Evolutionary conservation across 2,113 vertebrate species (phyloP).

Genomic region (Grammomys surdaster): DNA sequence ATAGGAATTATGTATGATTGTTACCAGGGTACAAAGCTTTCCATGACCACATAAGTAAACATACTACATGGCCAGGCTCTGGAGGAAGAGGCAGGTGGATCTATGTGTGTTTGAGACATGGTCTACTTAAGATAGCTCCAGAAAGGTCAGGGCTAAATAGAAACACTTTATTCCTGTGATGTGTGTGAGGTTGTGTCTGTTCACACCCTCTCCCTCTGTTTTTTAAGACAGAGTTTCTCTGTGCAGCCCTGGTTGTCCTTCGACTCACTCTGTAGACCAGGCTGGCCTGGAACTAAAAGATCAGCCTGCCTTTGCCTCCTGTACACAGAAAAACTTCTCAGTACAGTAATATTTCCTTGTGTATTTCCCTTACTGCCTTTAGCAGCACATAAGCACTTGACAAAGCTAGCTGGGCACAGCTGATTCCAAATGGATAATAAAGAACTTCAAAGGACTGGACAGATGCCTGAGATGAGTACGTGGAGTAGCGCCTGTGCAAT

Average conservation of each 20-base stretch:
- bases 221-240: not conserved
- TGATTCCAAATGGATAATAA: not conserved
- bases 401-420: not conserved
- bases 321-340: too few relatives aligned
- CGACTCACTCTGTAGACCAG: not conserved
- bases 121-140: not conserved
- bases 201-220: not conserved
- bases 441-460: not conserved
- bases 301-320: not conserved
- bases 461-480: not conserved
- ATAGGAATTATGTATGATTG: not conserved
- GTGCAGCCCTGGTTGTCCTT: not conserved
- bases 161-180: not conserved
- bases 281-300: not conserved
- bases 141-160: not conserved
- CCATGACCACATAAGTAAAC: not conserved
- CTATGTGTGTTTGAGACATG: not conserved
- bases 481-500: not conserved
- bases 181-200: not conserved
- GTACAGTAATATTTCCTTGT: not conserved
- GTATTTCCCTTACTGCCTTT: not conserved
- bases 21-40: not conserved
- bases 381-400: not conserved
- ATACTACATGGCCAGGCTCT: not conserved
- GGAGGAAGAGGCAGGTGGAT: not conserved